Evolutionary conservation across 2,888 invertebrate species (phyloP), one percentile per base, ranked within the genome.

Genomic region (Cotesia congregata): DNA sequence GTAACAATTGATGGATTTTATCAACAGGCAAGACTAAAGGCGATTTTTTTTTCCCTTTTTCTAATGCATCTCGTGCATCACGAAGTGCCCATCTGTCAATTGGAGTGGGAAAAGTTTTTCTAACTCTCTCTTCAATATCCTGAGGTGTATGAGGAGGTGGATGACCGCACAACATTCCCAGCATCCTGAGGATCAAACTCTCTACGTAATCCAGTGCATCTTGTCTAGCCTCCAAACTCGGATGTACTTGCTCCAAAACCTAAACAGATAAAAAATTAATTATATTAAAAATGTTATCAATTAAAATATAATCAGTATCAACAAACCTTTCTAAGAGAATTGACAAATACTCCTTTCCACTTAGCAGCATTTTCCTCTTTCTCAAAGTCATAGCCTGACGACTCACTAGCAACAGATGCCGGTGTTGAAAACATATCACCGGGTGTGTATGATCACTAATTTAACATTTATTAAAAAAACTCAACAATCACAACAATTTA

Each of bases 191-290:
- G 86, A 98, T 97, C 78, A 98, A 92, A 77, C 94, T 94, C 91
- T 98, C 98, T 80, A 98, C 96, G 90, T 97, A 97, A 83, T 95
- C 93, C 85, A 98, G 91, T 1, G 98, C 98, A 90, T 97, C 97
- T 85, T 97, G 95, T 86, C 95, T 93, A 50, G 96, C 96, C 80
- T 92, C 93, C 85, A 97, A 91, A 39, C 94, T 93, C n/a, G 96
- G 96, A 90, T 97, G 97, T 74, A 97, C 95, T 90, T 96, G 96
- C 86, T 96, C 95, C 90, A 97, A 91, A 82, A 98, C 97, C 97
- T 98, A 89, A 20, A 74, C 59, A n/a, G 64, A 68, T 15, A 64
- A 38, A 38, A 69, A 61, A 64, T 50, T 12, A 41, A 9, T 9
- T 41, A 9, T 41, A 9, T 0, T 7, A 41, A 41, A 41, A n/a